These are phyloP conservation scores for Vespertilio murinus DNA, from an alignment of 2,797 vertebrate genomes.

Conservation along the genomic window DNA sequence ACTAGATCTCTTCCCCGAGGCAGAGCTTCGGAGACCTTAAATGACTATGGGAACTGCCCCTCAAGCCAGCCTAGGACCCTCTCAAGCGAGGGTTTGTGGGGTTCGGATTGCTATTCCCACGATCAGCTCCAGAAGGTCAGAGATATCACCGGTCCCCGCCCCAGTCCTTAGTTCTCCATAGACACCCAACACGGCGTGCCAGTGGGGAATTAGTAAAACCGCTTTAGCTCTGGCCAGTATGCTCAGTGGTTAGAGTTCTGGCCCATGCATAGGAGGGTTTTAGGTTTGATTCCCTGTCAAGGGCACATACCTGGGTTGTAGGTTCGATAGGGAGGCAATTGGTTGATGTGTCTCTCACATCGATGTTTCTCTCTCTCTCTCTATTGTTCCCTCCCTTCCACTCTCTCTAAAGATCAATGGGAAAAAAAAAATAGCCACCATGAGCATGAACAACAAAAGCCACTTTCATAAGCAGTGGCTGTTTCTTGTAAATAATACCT, in stretches of 20 bases:
- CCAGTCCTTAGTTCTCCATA: neutral
- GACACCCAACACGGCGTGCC: neutral
- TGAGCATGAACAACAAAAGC: neutral
- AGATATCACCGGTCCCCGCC: neutral
- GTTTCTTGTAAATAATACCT: neutral
- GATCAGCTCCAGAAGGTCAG: neutral
- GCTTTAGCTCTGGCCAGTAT: neutral
- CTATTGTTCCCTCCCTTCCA: neutral
- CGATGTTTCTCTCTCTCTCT: neutral
- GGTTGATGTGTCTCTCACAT: neutral
- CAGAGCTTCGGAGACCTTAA: conserved; percentile 1
- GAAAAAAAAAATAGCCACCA: neutral
- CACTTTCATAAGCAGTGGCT: neutral
- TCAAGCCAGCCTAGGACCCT: neutral
- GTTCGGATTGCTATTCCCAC: neutral
- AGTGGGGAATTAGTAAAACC: neutral
- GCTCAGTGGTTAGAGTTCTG: neutral
- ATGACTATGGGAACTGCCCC: neutral
- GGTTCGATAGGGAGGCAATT: neutral
- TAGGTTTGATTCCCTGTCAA: neutral
- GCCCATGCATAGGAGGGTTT: neutral
- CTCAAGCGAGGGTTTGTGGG: neutral
- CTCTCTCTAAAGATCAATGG: neutral
- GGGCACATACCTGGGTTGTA: neutral
- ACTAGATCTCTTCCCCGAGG: neutral